These are phyloP conservation scores for Gobio occitaniae DNA, from an alignment of 2,797 vertebrate species.

Conservation along the genomic window DNA sequence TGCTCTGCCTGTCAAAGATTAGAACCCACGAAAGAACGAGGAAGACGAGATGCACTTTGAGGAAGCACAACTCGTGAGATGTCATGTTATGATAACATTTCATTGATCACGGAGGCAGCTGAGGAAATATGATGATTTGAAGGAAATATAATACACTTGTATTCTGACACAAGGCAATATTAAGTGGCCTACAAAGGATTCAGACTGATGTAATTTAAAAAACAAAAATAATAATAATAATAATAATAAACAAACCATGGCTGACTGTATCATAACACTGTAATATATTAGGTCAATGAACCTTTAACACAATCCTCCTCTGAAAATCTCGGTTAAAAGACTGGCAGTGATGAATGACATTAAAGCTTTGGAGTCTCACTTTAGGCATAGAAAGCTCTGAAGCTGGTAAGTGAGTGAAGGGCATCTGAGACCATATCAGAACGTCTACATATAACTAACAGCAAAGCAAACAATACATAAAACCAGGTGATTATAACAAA, in stretches of 20 bases:
- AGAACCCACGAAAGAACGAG: neutral
- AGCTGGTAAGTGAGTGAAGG: too few species aligned
- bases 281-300: slow-evolving; percentile 35
- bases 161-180: slow-evolving; percentile 14
- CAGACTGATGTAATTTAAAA: neutral
- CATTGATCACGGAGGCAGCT: slow-evolving; percentile 8
- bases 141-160: neutral
- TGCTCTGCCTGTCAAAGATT: slow-evolving; percentile 24
- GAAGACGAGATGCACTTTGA: neutral
- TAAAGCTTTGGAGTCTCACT: too few species aligned
- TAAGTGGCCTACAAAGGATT: neutral
- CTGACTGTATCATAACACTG: neutral
- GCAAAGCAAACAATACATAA: too few species aligned
- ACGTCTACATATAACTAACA: too few species aligned
- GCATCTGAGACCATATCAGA: too few species aligned
- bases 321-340: neutral
- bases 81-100: slow-evolving; percentile 11
- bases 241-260: neutral
- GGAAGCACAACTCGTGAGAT: neutral
- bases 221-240: neutral
- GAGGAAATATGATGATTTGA: neutral
- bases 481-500: too few species aligned
- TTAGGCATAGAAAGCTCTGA: too few species aligned
- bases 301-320: neutral
- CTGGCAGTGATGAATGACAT: slow-evolving; percentile 9